Evolutionary conservation across 37 sponge, comb jelly and placozoan genomes (phyloP).

Genomic region (Chondrosia reniformis): DNA sequence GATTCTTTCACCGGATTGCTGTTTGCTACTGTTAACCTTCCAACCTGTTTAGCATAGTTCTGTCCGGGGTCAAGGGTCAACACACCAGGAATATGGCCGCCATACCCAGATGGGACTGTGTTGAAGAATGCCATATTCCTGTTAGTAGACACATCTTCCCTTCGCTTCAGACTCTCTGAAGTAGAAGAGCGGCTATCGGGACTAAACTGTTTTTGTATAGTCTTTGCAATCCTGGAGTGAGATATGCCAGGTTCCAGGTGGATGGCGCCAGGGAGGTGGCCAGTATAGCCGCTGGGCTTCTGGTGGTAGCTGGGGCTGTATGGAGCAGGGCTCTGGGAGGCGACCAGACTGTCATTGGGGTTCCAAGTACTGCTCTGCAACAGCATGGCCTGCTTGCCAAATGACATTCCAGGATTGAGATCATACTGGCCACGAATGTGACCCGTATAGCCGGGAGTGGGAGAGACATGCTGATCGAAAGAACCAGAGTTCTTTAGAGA

Average conservation of each 20-base stretch:
- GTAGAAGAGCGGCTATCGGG: slow-evolving; percentile 7
- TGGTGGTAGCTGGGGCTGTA: neutral
- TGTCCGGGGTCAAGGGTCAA: neutral
- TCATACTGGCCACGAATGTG: slow-evolving; percentile 13
- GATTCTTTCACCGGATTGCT: neutral
- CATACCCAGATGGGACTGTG: slow-evolving; percentile 14
- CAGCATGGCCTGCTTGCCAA: neutral
- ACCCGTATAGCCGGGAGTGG: slow-evolving; percentile 11
- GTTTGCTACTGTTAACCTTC: neutral
- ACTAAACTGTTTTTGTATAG: slow-evolving; percentile 3
- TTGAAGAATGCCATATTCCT: too few species aligned
- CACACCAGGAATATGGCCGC: slow-evolving; percentile 13
- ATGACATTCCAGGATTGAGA: slow-evolving; percentile 2
- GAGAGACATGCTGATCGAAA: neutral
- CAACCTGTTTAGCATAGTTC: neutral
- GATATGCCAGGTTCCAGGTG: slow-evolving; percentile 16
- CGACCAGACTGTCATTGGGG: too few species aligned
- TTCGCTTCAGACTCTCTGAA: neutral
- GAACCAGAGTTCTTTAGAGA: too few species aligned
- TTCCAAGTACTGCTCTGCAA: slow-evolving; percentile 15
- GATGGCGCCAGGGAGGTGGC: slow-evolving; percentile 14
- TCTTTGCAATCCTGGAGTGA: neutral
- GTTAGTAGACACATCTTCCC: too few species aligned
- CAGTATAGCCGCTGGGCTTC: slow-evolving; percentile 15
- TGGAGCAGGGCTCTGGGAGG: too few species aligned